phyloP scores from a whole-genome alignment of 1,140 invertebrate genomes.

The Lepidotrigona ventralis region DNA sequence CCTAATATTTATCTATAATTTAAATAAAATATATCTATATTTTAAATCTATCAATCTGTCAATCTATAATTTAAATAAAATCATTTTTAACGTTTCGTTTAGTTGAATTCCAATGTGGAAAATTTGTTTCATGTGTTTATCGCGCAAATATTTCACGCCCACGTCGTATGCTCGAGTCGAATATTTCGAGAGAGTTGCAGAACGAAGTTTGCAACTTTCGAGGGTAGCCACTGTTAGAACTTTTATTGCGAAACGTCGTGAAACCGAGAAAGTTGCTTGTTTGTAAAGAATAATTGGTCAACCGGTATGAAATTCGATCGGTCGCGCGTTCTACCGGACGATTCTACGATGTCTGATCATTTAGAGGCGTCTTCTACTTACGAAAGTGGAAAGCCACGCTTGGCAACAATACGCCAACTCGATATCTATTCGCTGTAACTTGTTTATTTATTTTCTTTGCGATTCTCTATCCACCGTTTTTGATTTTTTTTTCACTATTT shows the following conservation, averaged over 20 bases:
- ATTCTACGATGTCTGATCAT: slow-evolving; percentile 15
- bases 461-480: background rate
- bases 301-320: background rate
- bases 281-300: background rate
- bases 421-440: background rate
- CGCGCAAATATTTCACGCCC: background rate
- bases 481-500: background rate
- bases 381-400: background rate
- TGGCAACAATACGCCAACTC: background rate
- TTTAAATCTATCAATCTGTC: too few relatives aligned
- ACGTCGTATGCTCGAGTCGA: background rate
- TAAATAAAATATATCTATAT: too few relatives aligned
- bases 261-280: background rate
- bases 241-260: slow-evolving; percentile 1
- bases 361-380: slow-evolving; percentile 26
- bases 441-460: background rate
- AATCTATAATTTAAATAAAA: too few relatives aligned
- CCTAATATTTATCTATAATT: too few relatives aligned
- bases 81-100: too few relatives aligned
- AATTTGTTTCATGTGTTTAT: background rate
- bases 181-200: background rate
- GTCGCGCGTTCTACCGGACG: background rate
- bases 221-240: background rate
- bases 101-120: background rate
- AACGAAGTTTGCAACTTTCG: background rate